phyloP scores from a whole-genome alignment of 2,113 vertebrate genomes.

The Peucedramus taeniatus region DNA sequence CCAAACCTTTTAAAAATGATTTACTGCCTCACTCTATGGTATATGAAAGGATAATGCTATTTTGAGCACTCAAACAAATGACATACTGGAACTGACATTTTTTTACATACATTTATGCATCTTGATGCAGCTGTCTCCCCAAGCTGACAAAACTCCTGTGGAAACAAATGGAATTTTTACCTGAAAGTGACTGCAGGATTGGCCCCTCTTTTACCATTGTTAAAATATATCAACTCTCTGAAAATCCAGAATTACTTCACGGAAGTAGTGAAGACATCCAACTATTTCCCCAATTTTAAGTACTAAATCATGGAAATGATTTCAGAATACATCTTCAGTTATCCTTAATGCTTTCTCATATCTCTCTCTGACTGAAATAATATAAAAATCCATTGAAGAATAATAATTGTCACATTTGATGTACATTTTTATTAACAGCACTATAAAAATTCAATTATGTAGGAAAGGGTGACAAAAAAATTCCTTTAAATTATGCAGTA shows the following conservation, averaged over 20 bases:
- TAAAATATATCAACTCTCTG: background rate
- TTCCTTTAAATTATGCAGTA: slow-evolving; percentile 57
- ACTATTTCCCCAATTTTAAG: slow-evolving; percentile 9
- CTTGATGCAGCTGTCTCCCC: background rate
- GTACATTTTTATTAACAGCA: slow-evolving; percentile 46
- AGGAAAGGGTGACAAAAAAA: slow-evolving; percentile 31
- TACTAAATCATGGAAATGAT: background rate
- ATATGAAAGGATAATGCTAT: slow-evolving; percentile 49
- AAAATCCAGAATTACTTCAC: background rate
- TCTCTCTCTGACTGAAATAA: slow-evolving; percentile 29
- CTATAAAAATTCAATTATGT: slow-evolving; percentile 61
- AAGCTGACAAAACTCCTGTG: background rate
- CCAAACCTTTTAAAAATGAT: slow-evolving; percentile 44
- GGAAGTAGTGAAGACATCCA: background rate
- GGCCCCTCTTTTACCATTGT: background rate
- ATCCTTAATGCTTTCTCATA: background rate
- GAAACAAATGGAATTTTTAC: slow-evolving; percentile 35
- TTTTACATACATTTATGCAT: slow-evolving; percentile 27
- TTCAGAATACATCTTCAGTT: slow-evolving; percentile 1
- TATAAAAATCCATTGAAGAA: slow-evolving; percentile 44
- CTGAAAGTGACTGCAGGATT: slow-evolving; percentile 8
- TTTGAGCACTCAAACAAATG: slow-evolving; percentile 46
- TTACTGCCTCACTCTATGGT: slow-evolving; percentile 18
- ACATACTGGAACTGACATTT: slow-evolving; percentile 25
- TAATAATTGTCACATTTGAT: slow-evolving; percentile 46